Base-by-base conservation (phyloP, 2,888 invertebrate genomes). In the Drosophila pseudotakahashii region DNA sequence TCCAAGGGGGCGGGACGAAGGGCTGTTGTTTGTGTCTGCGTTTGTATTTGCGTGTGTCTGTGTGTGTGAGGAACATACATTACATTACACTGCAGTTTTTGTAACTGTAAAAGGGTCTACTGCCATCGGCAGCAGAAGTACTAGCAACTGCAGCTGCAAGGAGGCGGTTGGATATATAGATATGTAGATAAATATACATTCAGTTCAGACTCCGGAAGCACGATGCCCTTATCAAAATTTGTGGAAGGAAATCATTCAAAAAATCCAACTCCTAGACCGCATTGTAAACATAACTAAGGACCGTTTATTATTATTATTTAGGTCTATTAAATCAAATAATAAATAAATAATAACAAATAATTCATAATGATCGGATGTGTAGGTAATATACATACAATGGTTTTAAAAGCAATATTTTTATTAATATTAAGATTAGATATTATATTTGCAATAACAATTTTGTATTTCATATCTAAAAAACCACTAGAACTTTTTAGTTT, bases 61-160 rank as follows among this genome's bases (percentile, higher is more conserved):
- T 19, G 32, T 64, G 55, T 58, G 69, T 42, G 66, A 66, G 64
- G 69, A 67, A 79, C 75, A 69, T 68, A 66, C 79, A 77, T 80
- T 66, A 79, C 79, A 66, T 74, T 69, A 73, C 79, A 74, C 77
- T 71, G 79, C 71, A 79, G 64, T 79, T 79, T 79, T 81, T 81
- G 77, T 66, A 75, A 79, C 73, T 77, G 82, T 71, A 72, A 79
- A 61, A 68, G 70, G 69, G 62, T 59, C 68, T 53, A 58, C 47
- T 57, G 53, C 61, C 59, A 61, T 34, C 44, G 55, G 53, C 66
- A 73, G 42, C 48, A 50, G 37, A 44, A 37, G 34, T 11, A 53
- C 14, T 62, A 39, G 36, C 63, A 55, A 48, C 53, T 51, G 54
- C 59, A 66, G 32, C 41, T 37, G 42, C 42, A 52, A 37, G 26